phyloP scores from a whole-genome alignment of 2,113 vertebrate genomes.

The Heloderma charlesbogerti region DNA sequence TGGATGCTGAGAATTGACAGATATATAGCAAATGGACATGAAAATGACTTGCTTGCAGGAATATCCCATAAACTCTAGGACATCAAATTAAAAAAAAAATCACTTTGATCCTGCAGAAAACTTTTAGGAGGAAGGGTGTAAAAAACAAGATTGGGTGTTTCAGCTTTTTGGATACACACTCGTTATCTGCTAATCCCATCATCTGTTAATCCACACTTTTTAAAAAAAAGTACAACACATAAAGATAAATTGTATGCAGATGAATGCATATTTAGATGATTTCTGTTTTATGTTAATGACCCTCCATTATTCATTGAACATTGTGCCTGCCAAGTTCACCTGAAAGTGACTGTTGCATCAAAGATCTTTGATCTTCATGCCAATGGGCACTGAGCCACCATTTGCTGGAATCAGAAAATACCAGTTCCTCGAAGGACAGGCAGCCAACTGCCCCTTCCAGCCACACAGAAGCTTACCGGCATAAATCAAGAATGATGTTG shows the following conservation, averaged over 20 bases:
- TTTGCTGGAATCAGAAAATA: background rate
- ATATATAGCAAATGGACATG: background rate
- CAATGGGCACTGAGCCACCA: slow-evolving; percentile 17
- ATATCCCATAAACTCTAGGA: background rate
- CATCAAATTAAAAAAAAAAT: background rate
- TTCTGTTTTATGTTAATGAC: slow-evolving; percentile 24
- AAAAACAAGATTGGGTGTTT: background rate
- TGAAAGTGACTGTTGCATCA: slow-evolving; percentile 19
- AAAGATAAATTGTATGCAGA: background rate
- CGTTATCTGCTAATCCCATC: background rate
- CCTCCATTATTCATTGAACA: slow-evolving; percentile 27
- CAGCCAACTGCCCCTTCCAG: background rate
- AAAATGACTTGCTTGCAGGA: background rate
- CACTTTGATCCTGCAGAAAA: background rate
- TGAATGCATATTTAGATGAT: slow-evolving; percentile 13
- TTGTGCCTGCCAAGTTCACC: slow-evolving; percentile 10
- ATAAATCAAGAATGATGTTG: background rate
- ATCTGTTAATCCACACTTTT: background rate
- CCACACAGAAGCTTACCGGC: slow-evolving; percentile 11
- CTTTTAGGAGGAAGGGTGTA: too few relatives aligned
- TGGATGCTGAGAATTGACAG: background rate
- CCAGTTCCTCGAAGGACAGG: slow-evolving; percentile 17
- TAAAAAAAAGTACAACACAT: background rate
- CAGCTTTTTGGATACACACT: background rate
- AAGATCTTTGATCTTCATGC: slow-evolving; percentile 20